Evolutionary conservation across 2,113 vertebrate genomes (phyloP), one percentile per base, ranked within the genome.

Genomic region (Sebastes fasciatus): DNA sequence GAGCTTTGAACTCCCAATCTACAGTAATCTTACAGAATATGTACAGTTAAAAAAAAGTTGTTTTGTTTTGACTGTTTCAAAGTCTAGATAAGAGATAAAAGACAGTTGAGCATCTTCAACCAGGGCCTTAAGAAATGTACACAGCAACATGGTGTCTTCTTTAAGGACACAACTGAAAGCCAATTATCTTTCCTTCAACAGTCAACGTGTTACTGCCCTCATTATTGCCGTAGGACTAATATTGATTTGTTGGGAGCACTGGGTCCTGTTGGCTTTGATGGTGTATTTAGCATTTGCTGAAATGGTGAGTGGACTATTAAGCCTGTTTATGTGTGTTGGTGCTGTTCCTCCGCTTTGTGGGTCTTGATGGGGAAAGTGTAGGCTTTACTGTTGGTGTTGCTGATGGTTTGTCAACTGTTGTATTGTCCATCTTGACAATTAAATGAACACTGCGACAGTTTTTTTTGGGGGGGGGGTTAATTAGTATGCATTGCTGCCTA

Each of bases 221-320:
- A 73, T 82, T 84, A 82, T 34, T 58, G 61, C 75, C 69, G 75
- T 8, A 71, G 82, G 82, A 83, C 61, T 73, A 8, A 67, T 88
- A 91, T 81, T 77, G 92, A 93, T 93, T 83, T 82, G 46, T 54
- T 76, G 51, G 79, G 76, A 79, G 76, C 58, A 16, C 26, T 48
- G 45, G 67, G 57, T 77, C 71, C 80, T 77, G 70, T 74, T 74
- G 73, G 68, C 81, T 89, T 82, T 86, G 82, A 88, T 83, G 11
- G 43, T 49, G 65, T 79, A 67, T 82, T 88, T 88, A 80, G 80
- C 82, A 65, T 88, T 83, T 74, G 12, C 49, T 83, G 48, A 78
- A 86, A 77, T 70, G 54, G 54, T 77, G 42, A 65, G 6, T 54
- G 62, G 69, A 77, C 62, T 77, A 61, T 63, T 43, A 42, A n/a